Evolutionary conservation across 2,888 invertebrate genomes (phyloP), one percentile per base, ranked within the genome.

Genomic region (Galerucella pusilla): DNA sequence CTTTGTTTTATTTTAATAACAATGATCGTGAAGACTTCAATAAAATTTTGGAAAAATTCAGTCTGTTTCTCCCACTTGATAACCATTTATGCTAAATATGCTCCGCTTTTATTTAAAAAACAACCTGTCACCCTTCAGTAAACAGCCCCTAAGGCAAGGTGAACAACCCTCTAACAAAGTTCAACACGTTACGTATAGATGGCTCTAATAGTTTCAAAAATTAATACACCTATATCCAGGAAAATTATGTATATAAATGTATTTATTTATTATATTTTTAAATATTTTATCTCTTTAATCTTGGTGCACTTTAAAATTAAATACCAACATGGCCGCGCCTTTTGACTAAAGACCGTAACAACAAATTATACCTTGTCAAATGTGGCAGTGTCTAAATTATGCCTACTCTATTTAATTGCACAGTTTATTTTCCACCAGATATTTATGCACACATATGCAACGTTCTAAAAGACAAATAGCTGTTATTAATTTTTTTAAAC

Each of bases 131-230:
- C 20, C 61, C 16, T 54, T 57, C 28, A 57, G 12, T n/a, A 42
- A 42, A 42, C 35, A 42, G 7, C 35, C 60, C 49, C 57, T 63
- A 57, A 46, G 75, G 65, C 68, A 74, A 54, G 77, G 71, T 77
- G 49, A 75, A 74, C 75, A 77, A 75, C 77, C 77, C 74, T 67
- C n/a, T 20, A 25, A 11, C 46, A 42, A 7, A 75, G 69, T 75
- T 71, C 65, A 59, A 20, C 70, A 67, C 20, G 28, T 59, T 66
- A 10, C 16, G 28, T 52, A 67, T 63, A 75, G 77, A 68, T 77
- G 74, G 75, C 77, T 61, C n/a, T n/a, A 63, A 11, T 12, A n/a
- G 74, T 70, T 57, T 42, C 1, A 5, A 14, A 49, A 12, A 49
- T 49, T 6, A 42, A 42, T 42, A 42, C 7, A 28, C 28, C 28